phyloP scores from a whole-genome alignment of 2,797 vertebrate genomes.

The Neomorphus geoffroyi region DNA sequence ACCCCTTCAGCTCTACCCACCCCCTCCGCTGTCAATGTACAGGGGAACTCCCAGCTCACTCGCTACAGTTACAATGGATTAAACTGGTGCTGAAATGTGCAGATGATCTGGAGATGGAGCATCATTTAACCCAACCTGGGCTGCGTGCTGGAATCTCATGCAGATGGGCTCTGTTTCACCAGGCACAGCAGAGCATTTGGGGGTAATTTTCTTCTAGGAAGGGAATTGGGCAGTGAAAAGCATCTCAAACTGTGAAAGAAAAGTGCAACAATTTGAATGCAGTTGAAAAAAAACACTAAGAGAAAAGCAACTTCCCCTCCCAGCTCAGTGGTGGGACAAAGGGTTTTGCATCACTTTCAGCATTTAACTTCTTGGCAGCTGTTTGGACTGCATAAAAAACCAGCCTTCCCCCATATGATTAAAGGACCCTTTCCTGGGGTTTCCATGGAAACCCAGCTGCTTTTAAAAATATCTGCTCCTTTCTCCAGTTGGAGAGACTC shows the following conservation, averaged over 20 bases:
- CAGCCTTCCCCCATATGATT: neutral
- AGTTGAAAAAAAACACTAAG: neutral
- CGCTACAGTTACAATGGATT: neutral
- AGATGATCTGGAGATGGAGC: neutral
- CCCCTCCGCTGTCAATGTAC: neutral
- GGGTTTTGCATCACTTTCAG: neutral
- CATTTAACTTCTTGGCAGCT: neutral
- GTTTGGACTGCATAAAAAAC: neutral
- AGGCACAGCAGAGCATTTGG: neutral
- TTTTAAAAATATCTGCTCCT: slow-evolving; percentile 7
- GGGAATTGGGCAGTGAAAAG: neutral
- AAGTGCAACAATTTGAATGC: neutral
- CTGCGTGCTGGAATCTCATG: neutral
- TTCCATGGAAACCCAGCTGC: slow-evolving; percentile 54
- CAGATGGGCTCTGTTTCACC: neutral
- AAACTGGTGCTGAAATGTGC: neutral
- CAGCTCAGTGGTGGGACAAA: neutral
- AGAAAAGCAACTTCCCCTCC: neutral
- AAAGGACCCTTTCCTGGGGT: neutral
- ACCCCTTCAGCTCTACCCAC: neutral
- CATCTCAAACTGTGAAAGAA: neutral
- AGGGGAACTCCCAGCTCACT: neutral
- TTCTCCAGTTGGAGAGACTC: neutral
- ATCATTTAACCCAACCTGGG: neutral
- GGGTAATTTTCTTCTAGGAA: neutral